Conservation (phyloP, 2,888 invertebrate genomes). For the Heliothis peltigera region DNA sequence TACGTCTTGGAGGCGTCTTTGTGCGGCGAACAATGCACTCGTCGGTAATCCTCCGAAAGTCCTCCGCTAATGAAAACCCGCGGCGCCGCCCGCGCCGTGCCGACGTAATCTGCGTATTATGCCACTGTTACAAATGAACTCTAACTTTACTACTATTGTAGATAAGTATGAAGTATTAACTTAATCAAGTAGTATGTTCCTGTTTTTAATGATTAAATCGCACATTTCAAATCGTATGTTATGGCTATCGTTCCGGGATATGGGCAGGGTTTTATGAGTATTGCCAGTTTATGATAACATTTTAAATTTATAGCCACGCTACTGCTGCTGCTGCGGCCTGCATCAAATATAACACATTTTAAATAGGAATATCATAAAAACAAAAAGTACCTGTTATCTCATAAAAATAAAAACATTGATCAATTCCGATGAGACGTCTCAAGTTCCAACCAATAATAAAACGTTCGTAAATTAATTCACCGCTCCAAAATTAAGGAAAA, state of each 20-base stretch:
- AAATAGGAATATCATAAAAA: no score
- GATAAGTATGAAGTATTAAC: no score
- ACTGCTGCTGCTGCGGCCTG: no score
- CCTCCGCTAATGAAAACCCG: slow-evolving; percentile 54
- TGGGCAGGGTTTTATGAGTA: no score
- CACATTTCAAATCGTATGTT: background rate
- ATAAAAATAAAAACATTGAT: no score
- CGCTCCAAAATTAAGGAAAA: background rate
- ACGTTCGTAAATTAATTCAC: background rate
- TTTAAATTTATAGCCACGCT: no score
- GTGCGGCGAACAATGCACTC: slow-evolving; percentile 59
- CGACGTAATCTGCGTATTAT: slow-evolving; percentile 43
- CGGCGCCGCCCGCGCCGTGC: slow-evolving; percentile 33
- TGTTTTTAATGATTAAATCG: background rate
- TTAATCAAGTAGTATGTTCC: background rate
- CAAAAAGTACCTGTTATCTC: no score
- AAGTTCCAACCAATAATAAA: background rate
- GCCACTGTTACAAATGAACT: slow-evolving; percentile 39
- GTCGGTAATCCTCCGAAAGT: slow-evolving; percentile 53
- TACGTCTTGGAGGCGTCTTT: slow-evolving; percentile 51
- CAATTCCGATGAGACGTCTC: no score
- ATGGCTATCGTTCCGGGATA: background rate
- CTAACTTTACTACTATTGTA: slow-evolving; percentile 27
- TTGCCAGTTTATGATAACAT: no score
- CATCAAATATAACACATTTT: no score